Evolutionary conservation across 2,888 invertebrate species (phyloP), one percentile per base, ranked within the genome.

Genomic region (Hartigia nigra): DNA sequence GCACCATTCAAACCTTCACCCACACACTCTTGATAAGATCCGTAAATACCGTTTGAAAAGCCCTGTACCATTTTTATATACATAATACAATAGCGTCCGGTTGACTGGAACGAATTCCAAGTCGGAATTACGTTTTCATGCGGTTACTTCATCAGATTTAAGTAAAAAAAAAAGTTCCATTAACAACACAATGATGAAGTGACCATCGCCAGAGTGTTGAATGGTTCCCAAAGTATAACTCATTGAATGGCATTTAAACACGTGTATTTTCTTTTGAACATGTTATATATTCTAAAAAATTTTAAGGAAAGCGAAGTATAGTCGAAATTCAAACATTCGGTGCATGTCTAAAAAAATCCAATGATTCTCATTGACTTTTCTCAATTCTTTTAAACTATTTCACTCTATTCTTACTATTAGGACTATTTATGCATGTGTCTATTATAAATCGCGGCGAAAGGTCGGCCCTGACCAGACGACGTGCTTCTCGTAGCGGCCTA

Each of bases 391-490:
- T 23, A 55, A 55, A 55, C 55, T 55, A 55, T 55, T 55, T 55
- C 2, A 23, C 55, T 55, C 2, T 55, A 55, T 55, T 55, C 55
- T 55, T 23, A 55, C 55, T 23, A 55, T 55, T 55, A 55, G 23
- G 55, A 55, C 55, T 55, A 23, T 55, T 55, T 55, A 55, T 55
- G 23, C 55, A 55, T 55, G 23, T 9, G 55, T 55, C 55, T 55
- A 55, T 55, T 55, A 55, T 55, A 55, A 55, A 23, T 55, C 9
- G 23, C 72, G 37, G 75, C 75, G 75, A 75, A 75, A 75, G 75
- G 75, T 36, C 75, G 75, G 37, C 75, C 75, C 75, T 75, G 75
- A 37, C 37, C 75, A 75, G 31, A 31, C 75, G 37, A 31, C 34
- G 36, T 55, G 55, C 55, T 37, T 75, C 37, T 31, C 75, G 75